Base-by-base conservation (phyloP, 2,113 vertebrate species). In the Mohoua ochrocephala region DNA sequence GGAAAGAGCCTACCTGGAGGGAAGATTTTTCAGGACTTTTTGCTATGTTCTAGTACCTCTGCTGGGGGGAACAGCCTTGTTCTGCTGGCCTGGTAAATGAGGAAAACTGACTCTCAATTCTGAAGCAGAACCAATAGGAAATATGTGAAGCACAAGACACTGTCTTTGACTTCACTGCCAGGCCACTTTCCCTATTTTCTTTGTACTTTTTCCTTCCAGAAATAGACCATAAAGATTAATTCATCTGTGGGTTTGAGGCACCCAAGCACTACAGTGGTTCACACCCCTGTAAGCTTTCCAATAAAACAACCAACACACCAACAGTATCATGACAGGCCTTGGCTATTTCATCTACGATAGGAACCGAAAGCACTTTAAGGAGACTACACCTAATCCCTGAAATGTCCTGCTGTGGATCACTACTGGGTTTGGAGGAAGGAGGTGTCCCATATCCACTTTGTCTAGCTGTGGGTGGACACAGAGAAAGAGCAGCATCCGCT, bases 341-440 rank as follows among this genome's bases (percentile, higher is more conserved):
- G 20, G 39, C 41, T 49, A 11, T 15, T 86, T 86, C 64, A 57
- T 24, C 33, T 15, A 9, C 0, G 0, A 31, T 0, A 54, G 44
- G 69, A 75, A 56, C 57, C 0, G 0, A 54, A 70, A 30, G 24
- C 31, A 10, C 30, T 85, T 71, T 13, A 44, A 59, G 60, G 75
- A 11, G 2, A 76, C 7, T 28, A 45, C 39, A 35, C 6, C 39
- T 35, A 42, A 74, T 7, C 33, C 65, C 79, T 57, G 70, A 69
- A 85, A 76, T 2, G 4, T 18, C 67, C 54, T 77, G 50, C 33
- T 50, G 19, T 4, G 54, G 74, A 33, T 61, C 75, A n/a, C n/a
- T 18, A 2, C 4, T 24, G 53, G 63, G 10, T 47, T 16, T 44
- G 44, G 56, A 87, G 79, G 71, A 83, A 81, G 76, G 27, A 54